These are phyloP conservation scores for Drosophila yakuba DNA, from an alignment of 1,140 invertebrate species.

Conservation along the genomic window DNA sequence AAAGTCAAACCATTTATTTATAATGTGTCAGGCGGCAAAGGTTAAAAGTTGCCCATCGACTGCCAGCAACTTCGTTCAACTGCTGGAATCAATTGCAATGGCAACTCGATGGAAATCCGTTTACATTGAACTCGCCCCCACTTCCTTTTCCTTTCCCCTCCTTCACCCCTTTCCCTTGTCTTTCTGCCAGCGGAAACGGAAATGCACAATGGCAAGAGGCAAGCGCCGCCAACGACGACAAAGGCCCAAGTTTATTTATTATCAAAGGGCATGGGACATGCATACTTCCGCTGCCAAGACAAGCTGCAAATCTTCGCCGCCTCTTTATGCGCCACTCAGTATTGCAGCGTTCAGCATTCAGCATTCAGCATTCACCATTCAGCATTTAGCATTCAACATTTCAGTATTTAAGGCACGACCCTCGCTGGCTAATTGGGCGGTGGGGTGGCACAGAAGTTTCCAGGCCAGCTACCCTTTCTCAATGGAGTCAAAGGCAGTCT, in stretches of 20 bases:
- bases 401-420: conserved; percentile 16
- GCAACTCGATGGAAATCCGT: conserved; percentile 49
- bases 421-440: conserved; percentile 37
- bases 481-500: conserved; percentile 17
- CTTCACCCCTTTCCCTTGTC: no score
- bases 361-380: neutral
- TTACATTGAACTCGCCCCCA: conserved; percentile 47
- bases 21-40: conserved; percentile 58
- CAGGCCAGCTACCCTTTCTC: conserved; percentile 15
- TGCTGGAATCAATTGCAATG: conserved; percentile 55
- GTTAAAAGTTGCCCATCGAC: conserved; percentile 75
- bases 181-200: conserved; percentile 58
- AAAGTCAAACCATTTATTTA: conserved; percentile 55
- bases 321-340: conserved; percentile 7
- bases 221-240: conserved; percentile 38
- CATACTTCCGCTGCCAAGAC: conserved; percentile 49
- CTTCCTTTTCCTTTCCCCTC: neutral
- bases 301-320: conserved; percentile 31
- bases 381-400: neutral
- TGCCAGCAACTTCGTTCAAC: conserved; percentile 26
- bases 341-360: neutral
- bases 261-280: conserved; percentile 50
- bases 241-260: conserved; percentile 44
- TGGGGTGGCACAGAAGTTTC: conserved; percentile 38
- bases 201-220: conserved; percentile 61